phyloP scores from a whole-genome alignment of 2,113 vertebrate genomes.

The Nanorana parkeri region DNA sequence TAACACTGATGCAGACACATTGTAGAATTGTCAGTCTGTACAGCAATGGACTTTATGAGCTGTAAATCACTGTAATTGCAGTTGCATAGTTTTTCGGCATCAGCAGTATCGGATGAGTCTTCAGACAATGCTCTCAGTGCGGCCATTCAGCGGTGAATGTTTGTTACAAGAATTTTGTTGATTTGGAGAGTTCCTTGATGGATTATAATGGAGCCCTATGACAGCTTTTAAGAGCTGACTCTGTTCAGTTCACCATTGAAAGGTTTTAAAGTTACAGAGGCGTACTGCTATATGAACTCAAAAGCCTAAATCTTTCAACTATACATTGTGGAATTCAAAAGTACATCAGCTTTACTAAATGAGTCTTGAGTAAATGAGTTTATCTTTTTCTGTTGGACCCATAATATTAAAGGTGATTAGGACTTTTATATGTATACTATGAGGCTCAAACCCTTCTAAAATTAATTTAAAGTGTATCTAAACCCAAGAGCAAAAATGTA shows the following conservation, averaged over 20 bases:
- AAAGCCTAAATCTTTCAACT: background rate
- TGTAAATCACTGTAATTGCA: constrained; percentile 13
- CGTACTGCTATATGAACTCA: background rate
- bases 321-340: background rate
- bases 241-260: background rate
- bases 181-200: constrained; percentile 1
- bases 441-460: too few relatives aligned
- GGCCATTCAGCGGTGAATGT: background rate
- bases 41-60: background rate
- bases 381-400: too few relatives aligned
- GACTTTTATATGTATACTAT: too few relatives aligned
- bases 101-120: background rate
- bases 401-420: too few relatives aligned
- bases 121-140: constrained; percentile 19
- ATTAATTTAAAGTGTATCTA: too few relatives aligned
- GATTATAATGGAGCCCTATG: constrained; percentile 9
- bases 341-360: background rate
- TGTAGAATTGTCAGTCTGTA: background rate
- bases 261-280: constrained; percentile 2
- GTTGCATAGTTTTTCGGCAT: background rate
- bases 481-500: too few relatives aligned
- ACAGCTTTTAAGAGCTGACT: background rate
- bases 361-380: too few relatives aligned
- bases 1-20: background rate
- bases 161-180: constrained; percentile 8